Evolutionary conservation across 2,888 invertebrate genomes (phyloP), one percentile per base, ranked within the genome.

Genomic region (Ephialtes manifestator): DNA sequence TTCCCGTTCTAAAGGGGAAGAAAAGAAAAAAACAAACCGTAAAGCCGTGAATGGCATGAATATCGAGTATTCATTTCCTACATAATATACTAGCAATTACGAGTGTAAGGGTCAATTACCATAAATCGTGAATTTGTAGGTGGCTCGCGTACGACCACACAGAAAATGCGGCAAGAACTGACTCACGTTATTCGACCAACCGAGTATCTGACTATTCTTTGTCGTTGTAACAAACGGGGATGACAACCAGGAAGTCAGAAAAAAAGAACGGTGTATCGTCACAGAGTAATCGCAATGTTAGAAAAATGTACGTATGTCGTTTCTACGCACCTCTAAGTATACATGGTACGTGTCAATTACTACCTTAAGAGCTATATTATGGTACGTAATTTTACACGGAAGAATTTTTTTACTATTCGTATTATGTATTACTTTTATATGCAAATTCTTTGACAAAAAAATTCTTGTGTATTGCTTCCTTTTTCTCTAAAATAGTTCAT

Each of bases 221-320:
- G 43, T 28, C 53, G 67, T 76, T 71, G 71, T 67, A 76, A 81
- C 72, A 43, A 76, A 80, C 72, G 76, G 67, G 58, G 81, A 81
- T 72, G 80, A 76, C 58, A 58, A 78, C 82, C 81, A 78, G 84
- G 84, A 85, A 82, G 74, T 75, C 63, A 11, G 58, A 28, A 15
- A n/a, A 28, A 68, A 74, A 39, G 82, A 79, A 76, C 68, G 31
- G 63, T 46, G 74, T 18, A 63, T 85, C 78, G 60, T 71, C 35
- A 24, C 75, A 71, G 48, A 63, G 43, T 35, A 70, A 76, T 80
- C 28, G 58, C 58, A 28, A 28, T 58, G 58, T 58, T 24, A 15
- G 58, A 58, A 28, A 15, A 58, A 31, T n/a, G 63, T 60, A 15
- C 15, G 31, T n/a, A 10, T 35, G 31, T 63, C n/a, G 2, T 24